Evolutionary conservation across 2,888 invertebrate species (phyloP), one percentile per base, ranked within the genome.

Genomic region (Aelia acuminata): DNA sequence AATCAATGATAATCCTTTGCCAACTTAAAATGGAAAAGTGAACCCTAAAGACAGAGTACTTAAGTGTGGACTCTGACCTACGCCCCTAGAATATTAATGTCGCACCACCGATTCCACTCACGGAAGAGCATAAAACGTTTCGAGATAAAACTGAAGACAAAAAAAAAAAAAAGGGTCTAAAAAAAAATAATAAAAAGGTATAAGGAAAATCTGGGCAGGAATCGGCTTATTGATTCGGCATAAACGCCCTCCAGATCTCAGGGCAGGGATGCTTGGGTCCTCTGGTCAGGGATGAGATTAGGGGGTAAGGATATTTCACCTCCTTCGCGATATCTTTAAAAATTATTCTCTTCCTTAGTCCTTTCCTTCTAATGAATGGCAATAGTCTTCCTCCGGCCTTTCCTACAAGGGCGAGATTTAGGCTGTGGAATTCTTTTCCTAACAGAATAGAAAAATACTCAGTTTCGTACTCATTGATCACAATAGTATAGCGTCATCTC

Each of bases 51-150:
- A 84, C 84, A 47, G 49, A 84, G 84, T 84, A 48, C 84, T 84
- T 84, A 84, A 84, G 84, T 84, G 84, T 84, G 84, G 84, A 84
- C 84, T 84, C 35, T 26, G 31, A 0, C 31, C 49, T 48, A 18
- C 49, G 48, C 13, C 50, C 18, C 31, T 3, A 35, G 84, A 84
- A 84, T 84, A 84, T 84, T 84, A 84, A 84, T 84, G 50, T 70
- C 49, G 35, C 11, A 35, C 3, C 84, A 26, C 49, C 47, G 26
- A 84, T 84, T 84, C 84, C 49, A 35, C 84, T 84, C 84, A 84
- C 84, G 84, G 49, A 84, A 84, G 50, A 84, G 50, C 35, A 84
- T 84, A 84, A 84, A 84, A 84, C 84, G 84, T 84, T 48, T 20
- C 84, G 49, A 47, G 84, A 84, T 84, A 84, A 84, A 84, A 22